phyloP scores from a whole-genome alignment of 2,113 vertebrate genomes.

The Entomyzon cyanotis region DNA sequence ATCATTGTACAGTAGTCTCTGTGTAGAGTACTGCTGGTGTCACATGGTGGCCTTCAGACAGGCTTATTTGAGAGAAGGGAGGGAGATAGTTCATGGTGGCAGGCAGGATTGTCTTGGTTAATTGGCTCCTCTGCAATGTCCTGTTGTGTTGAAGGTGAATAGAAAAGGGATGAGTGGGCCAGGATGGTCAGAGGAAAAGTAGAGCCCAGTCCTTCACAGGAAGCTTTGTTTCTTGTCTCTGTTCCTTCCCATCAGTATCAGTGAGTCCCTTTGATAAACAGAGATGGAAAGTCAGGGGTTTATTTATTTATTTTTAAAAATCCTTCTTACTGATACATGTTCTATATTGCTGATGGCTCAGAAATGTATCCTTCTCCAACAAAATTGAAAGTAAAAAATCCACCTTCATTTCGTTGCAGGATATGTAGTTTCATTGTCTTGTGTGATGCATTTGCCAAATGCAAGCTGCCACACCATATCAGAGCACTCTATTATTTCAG shows the following conservation, averaged over 20 bases:
- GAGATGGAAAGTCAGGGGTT: not conserved
- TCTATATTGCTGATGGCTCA: not conserved
- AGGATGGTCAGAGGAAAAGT: not conserved
- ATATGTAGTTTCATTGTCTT: not conserved
- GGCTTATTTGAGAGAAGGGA: not conserved
- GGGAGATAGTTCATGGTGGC: not conserved
- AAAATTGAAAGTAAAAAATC: not conserved
- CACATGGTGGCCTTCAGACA: not conserved
- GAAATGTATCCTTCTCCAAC: not conserved
- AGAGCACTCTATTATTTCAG: not conserved
- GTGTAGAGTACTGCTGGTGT: not conserved
- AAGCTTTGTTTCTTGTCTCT: not conserved
- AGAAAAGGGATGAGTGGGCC: not conserved
- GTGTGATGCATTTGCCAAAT: not conserved
- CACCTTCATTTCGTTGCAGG: not conserved
- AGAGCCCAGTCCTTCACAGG: not conserved
- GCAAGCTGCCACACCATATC: not conserved
- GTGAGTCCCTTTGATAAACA: not conserved
- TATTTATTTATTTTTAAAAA: not conserved
- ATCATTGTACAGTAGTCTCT: not conserved
- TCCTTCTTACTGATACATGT: not conserved
- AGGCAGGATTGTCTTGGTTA: not conserved
- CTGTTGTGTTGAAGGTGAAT: not conserved
- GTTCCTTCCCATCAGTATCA: not conserved
- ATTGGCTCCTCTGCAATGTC: not conserved